These are phyloP conservation scores for Trachops cirrhosus DNA, from an alignment of 2,797 vertebrate genomes.

Conservation along the genomic window DNA sequence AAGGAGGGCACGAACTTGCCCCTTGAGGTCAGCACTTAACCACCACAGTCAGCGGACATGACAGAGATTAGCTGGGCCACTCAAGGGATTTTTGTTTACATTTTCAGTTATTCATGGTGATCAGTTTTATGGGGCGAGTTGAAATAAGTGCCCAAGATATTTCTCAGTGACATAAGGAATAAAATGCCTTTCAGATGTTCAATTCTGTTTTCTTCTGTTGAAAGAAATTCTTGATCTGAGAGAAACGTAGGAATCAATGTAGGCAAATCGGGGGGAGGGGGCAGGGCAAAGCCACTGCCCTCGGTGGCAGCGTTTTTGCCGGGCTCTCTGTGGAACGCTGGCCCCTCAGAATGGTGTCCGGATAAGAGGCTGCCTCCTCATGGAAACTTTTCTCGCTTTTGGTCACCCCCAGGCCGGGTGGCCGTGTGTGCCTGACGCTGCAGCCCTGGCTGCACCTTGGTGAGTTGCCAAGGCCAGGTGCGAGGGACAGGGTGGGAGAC, in stretches of 20 bases:
- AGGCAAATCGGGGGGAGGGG: fast-evolving
- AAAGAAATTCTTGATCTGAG: background rate
- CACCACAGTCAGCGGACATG: background rate
- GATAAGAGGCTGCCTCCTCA: background rate
- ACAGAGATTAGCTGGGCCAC: background rate
- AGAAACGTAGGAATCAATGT: background rate
- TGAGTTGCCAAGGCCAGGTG: background rate
- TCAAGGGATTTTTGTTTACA: background rate
- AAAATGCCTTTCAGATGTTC: background rate
- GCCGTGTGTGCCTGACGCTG: fast-evolving
- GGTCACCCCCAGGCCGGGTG: background rate
- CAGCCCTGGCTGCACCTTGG: background rate
- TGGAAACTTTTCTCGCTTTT: background rate
- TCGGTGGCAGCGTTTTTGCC: background rate
- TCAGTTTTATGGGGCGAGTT: background rate
- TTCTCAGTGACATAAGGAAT: background rate
- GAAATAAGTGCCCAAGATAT: background rate
- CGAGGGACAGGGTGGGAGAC: background rate
- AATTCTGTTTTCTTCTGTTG: background rate
- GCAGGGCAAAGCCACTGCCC: fast-evolving
- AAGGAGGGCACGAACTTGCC: background rate
- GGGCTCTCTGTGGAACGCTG: background rate
- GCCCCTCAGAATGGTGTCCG: background rate
- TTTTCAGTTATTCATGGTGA: constrained; percentile 26
- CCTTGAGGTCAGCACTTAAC: background rate